A percentile compares a stretch with the other conserved stretches of the same genome.
These are phyloP conservation scores for Myiagra hebetior DNA, from an alignment of 2,113 vertebrate genomes.

Conservation along the genomic window DNA sequence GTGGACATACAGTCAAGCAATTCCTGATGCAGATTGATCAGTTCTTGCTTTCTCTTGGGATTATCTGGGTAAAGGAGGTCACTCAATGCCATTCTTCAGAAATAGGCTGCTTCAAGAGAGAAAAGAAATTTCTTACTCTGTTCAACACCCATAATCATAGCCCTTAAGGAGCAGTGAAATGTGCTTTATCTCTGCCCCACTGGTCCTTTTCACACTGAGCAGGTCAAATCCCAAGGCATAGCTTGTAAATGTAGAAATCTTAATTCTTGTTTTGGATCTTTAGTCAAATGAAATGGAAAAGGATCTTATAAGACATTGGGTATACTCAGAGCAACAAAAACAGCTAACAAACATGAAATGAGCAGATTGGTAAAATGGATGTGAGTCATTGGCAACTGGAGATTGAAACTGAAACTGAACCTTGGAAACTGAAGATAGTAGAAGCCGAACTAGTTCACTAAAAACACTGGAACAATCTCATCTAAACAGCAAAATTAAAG, in stretches of 20 bases:
- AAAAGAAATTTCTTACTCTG: not conserved
- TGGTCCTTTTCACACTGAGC: not conserved
- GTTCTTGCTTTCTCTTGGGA: constrained; percentile 69
- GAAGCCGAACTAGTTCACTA: not conserved
- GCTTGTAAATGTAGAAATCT: not conserved
- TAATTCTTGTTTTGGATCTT: not conserved
- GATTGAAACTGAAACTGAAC: not conserved
- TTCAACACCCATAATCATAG: not conserved
- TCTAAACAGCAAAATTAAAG: not conserved
- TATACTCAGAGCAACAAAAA: not conserved
- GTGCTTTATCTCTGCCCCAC: not conserved
- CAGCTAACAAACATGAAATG: not conserved
- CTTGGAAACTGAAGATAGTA: not conserved
- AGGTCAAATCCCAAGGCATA: not conserved
- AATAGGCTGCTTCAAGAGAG: constrained; percentile 22
- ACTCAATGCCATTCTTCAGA: constrained; percentile 69
- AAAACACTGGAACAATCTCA: not conserved
- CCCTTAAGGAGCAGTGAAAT: not conserved
- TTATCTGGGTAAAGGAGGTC: constrained; percentile 77
- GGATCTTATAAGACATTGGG: not conserved
- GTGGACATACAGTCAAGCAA: constrained; percentile 66
- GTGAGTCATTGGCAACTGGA: not conserved
- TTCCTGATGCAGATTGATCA: constrained; percentile 71
- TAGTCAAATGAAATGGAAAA: not conserved
- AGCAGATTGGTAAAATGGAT: not conserved